These are phyloP conservation scores for Buphagus erythrorhynchus DNA, from an alignment of 2,797 vertebrate species.

Conservation along the genomic window DNA sequence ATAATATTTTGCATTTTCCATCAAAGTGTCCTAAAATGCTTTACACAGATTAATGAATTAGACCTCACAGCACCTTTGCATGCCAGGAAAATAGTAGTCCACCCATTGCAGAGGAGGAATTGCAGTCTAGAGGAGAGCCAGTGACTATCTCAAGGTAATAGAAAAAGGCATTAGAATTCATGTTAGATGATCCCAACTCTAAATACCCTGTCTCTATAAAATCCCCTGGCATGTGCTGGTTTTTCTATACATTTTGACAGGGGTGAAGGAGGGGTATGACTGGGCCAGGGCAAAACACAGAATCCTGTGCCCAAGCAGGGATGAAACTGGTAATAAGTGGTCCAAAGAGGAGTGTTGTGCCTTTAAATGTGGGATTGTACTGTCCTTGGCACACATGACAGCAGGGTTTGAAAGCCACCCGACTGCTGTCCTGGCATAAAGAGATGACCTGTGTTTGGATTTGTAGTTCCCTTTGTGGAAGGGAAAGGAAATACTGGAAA, in stretches of 20 bases:
- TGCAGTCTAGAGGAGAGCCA: neutral
- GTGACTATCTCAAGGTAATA: neutral
- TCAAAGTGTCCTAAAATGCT: neutral
- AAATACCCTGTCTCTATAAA: neutral
- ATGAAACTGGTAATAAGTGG: accelerated
- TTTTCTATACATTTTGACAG: neutral
- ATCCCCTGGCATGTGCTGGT: neutral
- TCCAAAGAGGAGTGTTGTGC: accelerated
- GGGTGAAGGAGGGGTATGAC: neutral
- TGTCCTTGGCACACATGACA: neutral
- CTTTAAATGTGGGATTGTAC: accelerated
- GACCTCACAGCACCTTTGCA: neutral
- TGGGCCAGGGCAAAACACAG: neutral
- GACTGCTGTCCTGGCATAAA: accelerated
- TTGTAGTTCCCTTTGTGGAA: neutral
- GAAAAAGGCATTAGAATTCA: neutral
- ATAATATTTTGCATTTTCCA: conserved; percentile 37
- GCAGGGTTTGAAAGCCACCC: neutral
- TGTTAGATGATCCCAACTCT: neutral
- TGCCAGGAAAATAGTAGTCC: neutral
- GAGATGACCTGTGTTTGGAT: accelerated
- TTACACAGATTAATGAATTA: conserved; percentile 18
- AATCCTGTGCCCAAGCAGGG: neutral
- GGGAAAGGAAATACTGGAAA: neutral
- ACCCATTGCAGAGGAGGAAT: neutral